Conservation (phyloP, 2,113 vertebrate species). For the Spheniscus mendiculus region DNA sequence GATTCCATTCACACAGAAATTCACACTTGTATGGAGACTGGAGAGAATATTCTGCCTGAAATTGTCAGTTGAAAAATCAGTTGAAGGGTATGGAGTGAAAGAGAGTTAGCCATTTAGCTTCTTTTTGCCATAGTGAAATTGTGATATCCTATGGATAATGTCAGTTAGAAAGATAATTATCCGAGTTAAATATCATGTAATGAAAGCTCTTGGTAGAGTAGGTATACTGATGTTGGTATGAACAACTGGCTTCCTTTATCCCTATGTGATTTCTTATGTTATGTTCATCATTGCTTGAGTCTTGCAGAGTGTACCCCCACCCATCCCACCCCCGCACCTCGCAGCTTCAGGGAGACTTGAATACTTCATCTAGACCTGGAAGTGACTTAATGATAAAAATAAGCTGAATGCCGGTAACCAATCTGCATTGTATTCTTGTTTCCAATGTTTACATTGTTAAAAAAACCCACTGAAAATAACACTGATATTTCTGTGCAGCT, state of each 20-base stretch:
- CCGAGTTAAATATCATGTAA: neutral
- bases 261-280: neutral
- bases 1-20: neutral
- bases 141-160: neutral
- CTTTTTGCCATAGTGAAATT: neutral
- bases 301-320: neutral
- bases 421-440: neutral
- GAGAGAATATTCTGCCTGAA: neutral
- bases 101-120: neutral
- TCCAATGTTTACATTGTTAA: neutral
- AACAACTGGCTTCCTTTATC: neutral
- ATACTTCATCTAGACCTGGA: neutral
- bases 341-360: neutral
- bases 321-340: neutral
- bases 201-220: neutral
- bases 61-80: neutral
- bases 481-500: neutral
- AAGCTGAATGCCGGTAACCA: neutral
- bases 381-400: neutral
- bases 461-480: neutral
- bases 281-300: neutral
- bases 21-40: neutral
- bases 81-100: neutral
- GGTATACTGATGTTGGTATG: neutral
- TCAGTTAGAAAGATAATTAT: constrained; percentile 8